Evolutionary conservation across 2,797 vertebrate species (phyloP).

Genomic region (Scleropages formosus): DNA sequence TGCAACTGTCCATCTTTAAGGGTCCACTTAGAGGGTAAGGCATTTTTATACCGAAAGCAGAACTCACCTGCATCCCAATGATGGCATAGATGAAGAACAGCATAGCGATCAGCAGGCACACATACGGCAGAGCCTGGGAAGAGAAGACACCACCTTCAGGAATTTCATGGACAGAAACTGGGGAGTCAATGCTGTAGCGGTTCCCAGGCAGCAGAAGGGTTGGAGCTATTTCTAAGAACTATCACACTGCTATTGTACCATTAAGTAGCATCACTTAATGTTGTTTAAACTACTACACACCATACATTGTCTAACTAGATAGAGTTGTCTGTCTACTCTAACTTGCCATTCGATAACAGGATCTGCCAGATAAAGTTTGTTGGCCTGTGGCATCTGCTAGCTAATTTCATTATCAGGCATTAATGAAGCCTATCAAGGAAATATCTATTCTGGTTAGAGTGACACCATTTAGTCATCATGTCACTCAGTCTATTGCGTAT

Average conservation of each 20-base stretch:
- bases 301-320: neutral
- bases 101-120: constrained; percentile 98
- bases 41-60: neutral
- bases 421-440: neutral
- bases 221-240: neutral
- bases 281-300: neutral
- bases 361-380: neutral
- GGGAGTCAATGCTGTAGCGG: neutral
- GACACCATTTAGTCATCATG: neutral
- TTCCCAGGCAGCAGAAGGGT: neutral
- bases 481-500: neutral
- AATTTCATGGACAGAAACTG: neutral
- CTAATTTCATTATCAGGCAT: constrained; percentile 1
- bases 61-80: constrained; percentile 96
- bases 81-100: constrained; percentile 99
- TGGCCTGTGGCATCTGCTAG: neutral
- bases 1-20: neutral
- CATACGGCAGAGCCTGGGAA: constrained; percentile 89
- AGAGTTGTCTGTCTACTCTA: neutral
- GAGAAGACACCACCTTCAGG: neutral
- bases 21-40: neutral
- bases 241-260: neutral
- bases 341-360: neutral
- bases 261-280: neutral
- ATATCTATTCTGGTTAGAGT: too few relatives aligned